Conservation (phyloP, 2,113 vertebrate species). For the Thinocorus orbignyianus region DNA sequence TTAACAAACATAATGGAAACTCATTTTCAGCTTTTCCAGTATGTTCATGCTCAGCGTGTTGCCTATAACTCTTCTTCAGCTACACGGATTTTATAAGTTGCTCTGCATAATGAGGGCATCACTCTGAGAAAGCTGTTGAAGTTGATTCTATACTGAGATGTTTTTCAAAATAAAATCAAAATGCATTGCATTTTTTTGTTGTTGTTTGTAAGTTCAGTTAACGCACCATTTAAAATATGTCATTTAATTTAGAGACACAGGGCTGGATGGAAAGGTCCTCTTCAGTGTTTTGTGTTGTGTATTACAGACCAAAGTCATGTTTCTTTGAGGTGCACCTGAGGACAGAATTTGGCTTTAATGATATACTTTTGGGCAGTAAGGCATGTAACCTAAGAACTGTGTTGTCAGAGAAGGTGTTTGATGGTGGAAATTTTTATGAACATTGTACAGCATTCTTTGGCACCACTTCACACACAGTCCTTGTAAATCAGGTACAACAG, state of each 20-base stretch:
- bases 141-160: neutral
- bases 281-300: neutral
- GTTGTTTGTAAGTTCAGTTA: neutral
- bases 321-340: neutral
- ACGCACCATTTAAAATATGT: neutral
- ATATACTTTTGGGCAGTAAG: neutral
- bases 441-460: neutral
- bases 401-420: neutral
- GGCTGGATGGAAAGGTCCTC: neutral
- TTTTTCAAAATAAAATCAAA: neutral
- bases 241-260: neutral
- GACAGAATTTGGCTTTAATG: neutral
- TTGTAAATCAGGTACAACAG: conserved; percentile 3
- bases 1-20: neutral
- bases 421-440: conserved; percentile 11
- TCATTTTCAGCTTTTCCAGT: neutral
- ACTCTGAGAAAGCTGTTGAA: neutral
- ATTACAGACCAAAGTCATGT: neutral
- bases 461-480: neutral
- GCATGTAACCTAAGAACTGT: neutral
- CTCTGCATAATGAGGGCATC: neutral
- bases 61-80: neutral
- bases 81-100: rapidly evolving
- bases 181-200: neutral
- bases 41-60: neutral